These are phyloP conservation scores for Latheticus oryzae DNA, from an alignment of 2,888 invertebrate genomes.

Conservation along the genomic window DNA sequence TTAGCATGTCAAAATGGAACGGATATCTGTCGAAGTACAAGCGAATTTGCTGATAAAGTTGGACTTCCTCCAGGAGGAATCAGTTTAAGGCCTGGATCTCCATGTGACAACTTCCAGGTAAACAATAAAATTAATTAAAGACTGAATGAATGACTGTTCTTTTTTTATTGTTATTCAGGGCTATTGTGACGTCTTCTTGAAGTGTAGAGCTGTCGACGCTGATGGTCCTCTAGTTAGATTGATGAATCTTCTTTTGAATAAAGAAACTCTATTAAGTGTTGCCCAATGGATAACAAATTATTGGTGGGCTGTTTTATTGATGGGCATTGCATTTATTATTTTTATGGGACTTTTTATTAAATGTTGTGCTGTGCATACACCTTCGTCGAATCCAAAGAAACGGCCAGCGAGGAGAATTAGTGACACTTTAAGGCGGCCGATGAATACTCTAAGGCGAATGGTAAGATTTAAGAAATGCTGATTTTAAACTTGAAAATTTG, in stretches of 20 bases:
- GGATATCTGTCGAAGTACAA: constrained; percentile 86
- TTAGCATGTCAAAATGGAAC: constrained; percentile 94
- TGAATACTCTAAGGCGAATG: constrained; percentile 92
- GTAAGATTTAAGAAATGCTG: constrained; percentile 63
- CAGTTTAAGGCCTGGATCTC: constrained; percentile 92
- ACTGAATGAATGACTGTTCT: too few relatives aligned
- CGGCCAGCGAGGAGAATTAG: constrained; percentile 93
- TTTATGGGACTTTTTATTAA: constrained; percentile 99
- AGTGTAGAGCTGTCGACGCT: constrained; percentile 98
- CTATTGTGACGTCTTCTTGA: constrained; percentile 99
- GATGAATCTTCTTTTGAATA: constrained; percentile 94
- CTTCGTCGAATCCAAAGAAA: constrained; percentile 97
- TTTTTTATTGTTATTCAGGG: too few relatives aligned
- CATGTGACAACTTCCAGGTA: constrained; percentile 98
- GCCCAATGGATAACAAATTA: constrained; percentile 95
- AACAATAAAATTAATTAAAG: not conserved
- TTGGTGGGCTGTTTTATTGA: constrained; percentile 95
- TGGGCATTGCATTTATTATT: constrained; percentile 91
- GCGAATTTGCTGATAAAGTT: constrained; percentile 81
- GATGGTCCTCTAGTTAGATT: constrained; percentile 97
- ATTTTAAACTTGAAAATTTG: too few relatives aligned
- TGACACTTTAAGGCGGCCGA: constrained; percentile 90
- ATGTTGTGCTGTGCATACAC: constrained; percentile 99
- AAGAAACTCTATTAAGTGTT: constrained; percentile 86
- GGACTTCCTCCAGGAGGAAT: constrained; percentile 84